Evolutionary conservation across 1,140 invertebrate genomes (phyloP).

Genomic region (Apis mellifera): DNA sequence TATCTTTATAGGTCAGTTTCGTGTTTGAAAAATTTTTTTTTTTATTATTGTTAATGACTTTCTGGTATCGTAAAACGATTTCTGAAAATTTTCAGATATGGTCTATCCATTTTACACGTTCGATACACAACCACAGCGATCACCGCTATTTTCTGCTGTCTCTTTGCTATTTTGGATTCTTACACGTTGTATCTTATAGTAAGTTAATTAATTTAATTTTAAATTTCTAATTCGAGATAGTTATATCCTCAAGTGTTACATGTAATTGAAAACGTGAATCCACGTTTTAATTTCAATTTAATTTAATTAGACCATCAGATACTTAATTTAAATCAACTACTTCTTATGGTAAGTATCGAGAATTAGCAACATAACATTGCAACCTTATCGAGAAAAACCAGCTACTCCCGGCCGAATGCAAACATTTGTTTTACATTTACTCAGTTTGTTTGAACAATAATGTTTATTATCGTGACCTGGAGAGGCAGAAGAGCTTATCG

Average conservation of each 20-base stretch:
- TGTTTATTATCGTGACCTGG: constrained; percentile 40
- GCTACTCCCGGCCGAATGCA: constrained; percentile 17
- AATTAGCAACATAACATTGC: constrained; percentile 35
- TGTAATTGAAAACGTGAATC: background rate
- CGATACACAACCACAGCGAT: constrained; percentile 54
- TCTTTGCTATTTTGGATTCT: constrained; percentile 67
- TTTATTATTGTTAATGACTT: constrained; percentile 11
- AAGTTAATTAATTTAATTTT: constrained; percentile 29
- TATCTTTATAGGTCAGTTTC: constrained; percentile 59
- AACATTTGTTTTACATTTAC: constrained; percentile 58
- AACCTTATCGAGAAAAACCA: constrained; percentile 41
- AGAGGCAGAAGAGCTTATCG: constrained; percentile 24
- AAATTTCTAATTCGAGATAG: background rate
- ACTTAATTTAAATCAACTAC: background rate
- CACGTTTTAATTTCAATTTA: too few relatives aligned
- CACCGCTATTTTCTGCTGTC: constrained; percentile 49
- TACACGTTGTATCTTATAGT: constrained; percentile 68
- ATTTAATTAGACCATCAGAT: background rate
- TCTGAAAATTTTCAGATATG: constrained; percentile 53
- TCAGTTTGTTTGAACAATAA: constrained; percentile 54
- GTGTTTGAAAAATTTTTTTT: background rate
- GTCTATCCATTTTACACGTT: constrained; percentile 57
- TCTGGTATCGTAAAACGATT: background rate
- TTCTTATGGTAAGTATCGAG: background rate
- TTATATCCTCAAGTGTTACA: background rate